Conservation (phyloP, 2,888 invertebrate species). For the Torymus auratus region DNA sequence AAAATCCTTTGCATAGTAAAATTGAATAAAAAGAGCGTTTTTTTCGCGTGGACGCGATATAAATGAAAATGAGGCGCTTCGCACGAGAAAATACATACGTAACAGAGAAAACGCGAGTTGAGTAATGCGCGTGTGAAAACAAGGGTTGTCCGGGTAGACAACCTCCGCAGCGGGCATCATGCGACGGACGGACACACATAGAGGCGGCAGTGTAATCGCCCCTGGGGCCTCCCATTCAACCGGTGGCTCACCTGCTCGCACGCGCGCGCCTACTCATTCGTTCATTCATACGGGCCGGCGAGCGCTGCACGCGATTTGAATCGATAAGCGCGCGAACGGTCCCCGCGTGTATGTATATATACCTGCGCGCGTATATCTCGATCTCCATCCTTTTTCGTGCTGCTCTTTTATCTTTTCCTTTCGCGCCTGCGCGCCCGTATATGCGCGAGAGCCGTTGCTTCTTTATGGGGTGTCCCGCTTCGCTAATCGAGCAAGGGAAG, state of each 20-base stretch:
- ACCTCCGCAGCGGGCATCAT: slow-evolving; percentile 49
- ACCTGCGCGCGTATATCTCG: too few relatives aligned
- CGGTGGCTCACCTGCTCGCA: slow-evolving; percentile 71
- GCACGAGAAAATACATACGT: too few relatives aligned
- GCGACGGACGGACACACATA: slow-evolving; percentile 59
- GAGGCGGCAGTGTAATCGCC: slow-evolving; percentile 58
- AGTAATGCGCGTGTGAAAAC: slow-evolving; percentile 2
- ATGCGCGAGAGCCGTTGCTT: slow-evolving; percentile 44
- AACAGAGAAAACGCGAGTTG: too few relatives aligned
- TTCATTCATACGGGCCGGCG: neutral
- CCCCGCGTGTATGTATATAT: neutral
- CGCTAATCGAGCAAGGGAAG: slow-evolving; percentile 13
- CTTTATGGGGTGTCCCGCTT: neutral
- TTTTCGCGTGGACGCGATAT: too few relatives aligned
- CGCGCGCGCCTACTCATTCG: slow-evolving; percentile 62
- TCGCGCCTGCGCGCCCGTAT: slow-evolving; percentile 37
- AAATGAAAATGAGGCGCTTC: too few relatives aligned
- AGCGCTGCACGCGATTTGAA: slow-evolving; percentile 72
- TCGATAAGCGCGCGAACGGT: slow-evolving; percentile 71
- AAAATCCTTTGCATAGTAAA: too few relatives aligned
- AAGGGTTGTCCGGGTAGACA: neutral
- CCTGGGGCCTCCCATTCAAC: slow-evolving; percentile 72
- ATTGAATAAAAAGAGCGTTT: too few relatives aligned
- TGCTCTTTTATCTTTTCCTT: slow-evolving; percentile 17
- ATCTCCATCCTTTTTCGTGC: too few relatives aligned